Base-by-base conservation (phyloP, 2,888 invertebrate genomes). In the Antheraea yamamai region DNA sequence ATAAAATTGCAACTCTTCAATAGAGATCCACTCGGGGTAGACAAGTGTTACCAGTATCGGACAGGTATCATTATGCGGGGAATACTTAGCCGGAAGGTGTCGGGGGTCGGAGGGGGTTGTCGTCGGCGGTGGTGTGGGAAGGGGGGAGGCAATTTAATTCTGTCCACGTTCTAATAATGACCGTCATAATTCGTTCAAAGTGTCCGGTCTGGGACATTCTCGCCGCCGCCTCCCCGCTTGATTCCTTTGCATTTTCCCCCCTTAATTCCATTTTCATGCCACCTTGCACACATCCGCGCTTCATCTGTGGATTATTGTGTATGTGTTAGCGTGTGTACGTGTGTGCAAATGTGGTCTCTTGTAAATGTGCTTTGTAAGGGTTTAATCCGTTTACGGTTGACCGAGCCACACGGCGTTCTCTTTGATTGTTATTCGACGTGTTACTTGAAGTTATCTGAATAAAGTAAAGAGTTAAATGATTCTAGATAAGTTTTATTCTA, bases 131-230 rank as follows among this genome's bases (percentile, higher is more conserved):
- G 82, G 81, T 77, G 81, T 80, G 76, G 82, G 84, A 82, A 78
- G 80, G 85, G 88, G 90, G 94, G 94, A 92, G 95, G 95, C 95
- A 95, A 95, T 95, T 95, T 95, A 95, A 95, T 95, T 95, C 95
- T 95, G 95, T 95, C 95, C 95, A 95, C 95, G 95, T 95, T 93
- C 95, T 95, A 95, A 95, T 95, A 95, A 95, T 95, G 95, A 95
- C 95, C 94, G 95, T 95, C 95, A 95, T 95, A 95, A 95, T 95
- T 95, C 95, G 95, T 95, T 95, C 95, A 95, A 95, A 95, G 95
- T 95, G 95, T 95, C 95, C 95, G 95, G 95, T 93, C 91, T 88
- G 94, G 93, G 94, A 93, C 93, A 91, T 90, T 93, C 92, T 89
- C 88, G 87, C 61, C 61, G 61, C 23, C 23, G 61, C 84, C 84